These are phyloP conservation scores for Rhopalosiphum nymphaeae DNA, from an alignment of 2,888 invertebrate species.

Conservation along the genomic window DNA sequence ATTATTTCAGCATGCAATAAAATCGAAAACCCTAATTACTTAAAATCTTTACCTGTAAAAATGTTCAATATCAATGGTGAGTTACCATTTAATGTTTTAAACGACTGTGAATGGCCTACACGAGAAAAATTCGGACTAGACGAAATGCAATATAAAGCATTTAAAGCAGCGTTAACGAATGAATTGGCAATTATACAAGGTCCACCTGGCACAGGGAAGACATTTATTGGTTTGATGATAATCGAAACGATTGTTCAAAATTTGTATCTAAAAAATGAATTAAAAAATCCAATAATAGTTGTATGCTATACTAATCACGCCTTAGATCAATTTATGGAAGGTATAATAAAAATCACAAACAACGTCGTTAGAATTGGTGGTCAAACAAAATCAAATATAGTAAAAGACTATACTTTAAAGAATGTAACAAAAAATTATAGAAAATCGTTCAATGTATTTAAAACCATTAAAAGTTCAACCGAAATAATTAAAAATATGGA, in stretches of 20 bases:
- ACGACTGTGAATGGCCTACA: conserved; percentile 64
- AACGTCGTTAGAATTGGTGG: conserved; percentile 80
- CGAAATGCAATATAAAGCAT: conserved; percentile 78
- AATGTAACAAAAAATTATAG: conserved; percentile 28
- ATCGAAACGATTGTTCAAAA: conserved; percentile 71
- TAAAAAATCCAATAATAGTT: conserved; percentile 75
- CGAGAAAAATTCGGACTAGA: conserved; percentile 74
- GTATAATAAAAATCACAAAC: conserved; percentile 74
- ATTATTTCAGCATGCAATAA: conserved; percentile 73
- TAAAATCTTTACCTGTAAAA: conserved; percentile 66
- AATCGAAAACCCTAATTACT: conserved; percentile 71
- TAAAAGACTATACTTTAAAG: conserved; percentile 69
- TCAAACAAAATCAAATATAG: conserved; percentile 75
- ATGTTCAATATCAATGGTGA: conserved; percentile 46
- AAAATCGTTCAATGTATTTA: not conserved
- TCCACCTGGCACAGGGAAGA: conserved; percentile 91
- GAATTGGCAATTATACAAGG: conserved; percentile 87
- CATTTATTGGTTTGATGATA: conserved; percentile 83
- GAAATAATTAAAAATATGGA: not conserved
- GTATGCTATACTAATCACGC: conserved; percentile 90
- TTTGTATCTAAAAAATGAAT: not conserved
- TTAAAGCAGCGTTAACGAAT: conserved; percentile 77
- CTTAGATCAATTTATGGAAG: conserved; percentile 86
- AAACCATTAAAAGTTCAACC: not conserved
- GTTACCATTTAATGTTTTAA: conserved; percentile 30